These are phyloP conservation scores for Spilosoma lubricipeda DNA, from an alignment of 2,888 invertebrate species.

Conservation along the genomic window DNA sequence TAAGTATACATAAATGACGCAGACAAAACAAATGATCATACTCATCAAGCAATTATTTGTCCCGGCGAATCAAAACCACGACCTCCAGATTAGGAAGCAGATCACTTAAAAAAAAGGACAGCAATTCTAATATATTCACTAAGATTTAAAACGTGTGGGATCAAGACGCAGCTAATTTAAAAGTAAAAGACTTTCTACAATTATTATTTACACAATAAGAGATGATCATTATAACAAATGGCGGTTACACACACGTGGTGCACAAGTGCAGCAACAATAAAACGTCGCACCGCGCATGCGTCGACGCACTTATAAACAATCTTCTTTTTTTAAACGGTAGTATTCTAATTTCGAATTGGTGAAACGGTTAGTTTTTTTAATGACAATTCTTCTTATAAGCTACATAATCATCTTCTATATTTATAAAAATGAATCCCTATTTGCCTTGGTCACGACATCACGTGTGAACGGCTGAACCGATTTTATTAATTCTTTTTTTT, in stretches of 20 bases:
- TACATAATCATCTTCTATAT: too few species aligned
- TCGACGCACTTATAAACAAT: conserved; percentile 45
- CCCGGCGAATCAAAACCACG: too few species aligned
- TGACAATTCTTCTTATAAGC: conserved; percentile 33
- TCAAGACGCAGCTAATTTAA: conserved; percentile 8
- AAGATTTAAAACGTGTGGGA: background rate
- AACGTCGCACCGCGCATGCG: conserved; percentile 53
- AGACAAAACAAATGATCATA: too few species aligned
- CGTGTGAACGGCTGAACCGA: too few species aligned
- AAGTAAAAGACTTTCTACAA: conserved; percentile 40
- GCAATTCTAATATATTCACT: too few species aligned
- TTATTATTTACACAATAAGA: conserved; percentile 44
- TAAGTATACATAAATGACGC: too few species aligned
- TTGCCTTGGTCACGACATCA: too few species aligned
- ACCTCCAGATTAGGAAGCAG: too few species aligned
- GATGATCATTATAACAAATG: conserved; percentile 49
- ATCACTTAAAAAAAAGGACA: too few species aligned
- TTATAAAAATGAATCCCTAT: too few species aligned
- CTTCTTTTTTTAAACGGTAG: conserved; percentile 58
- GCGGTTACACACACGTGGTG: conserved; percentile 63
- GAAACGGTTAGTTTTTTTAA: conserved; percentile 43
- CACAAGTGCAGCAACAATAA: conserved; percentile 65
- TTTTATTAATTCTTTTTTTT: too few species aligned
- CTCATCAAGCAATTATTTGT: too few species aligned
- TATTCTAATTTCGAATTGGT: conserved; percentile 47